Evolutionary conservation across 2,113 vertebrate genomes (phyloP), one percentile per base, ranked within the genome.

Genomic region (Hoplias malabaricus): DNA sequence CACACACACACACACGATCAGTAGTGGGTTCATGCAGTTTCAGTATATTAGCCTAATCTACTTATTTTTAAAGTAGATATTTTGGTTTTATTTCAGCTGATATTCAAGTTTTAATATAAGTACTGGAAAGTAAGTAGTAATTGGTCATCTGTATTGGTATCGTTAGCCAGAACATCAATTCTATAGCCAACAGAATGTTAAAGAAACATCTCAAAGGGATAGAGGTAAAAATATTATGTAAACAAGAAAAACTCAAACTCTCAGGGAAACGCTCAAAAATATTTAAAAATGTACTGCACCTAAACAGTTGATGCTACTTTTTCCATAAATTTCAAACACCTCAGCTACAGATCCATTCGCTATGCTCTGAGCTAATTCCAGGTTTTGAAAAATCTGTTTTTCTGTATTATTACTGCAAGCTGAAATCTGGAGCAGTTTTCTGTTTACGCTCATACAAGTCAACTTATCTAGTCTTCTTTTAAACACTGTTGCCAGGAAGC

Each of bases 381-480:
- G 56, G 12, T 33, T 61, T 33, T 61, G 9, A 61, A 33, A 14
- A 25, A 16, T 61, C 33, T 61, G 57, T 61, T 61, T 33, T 16
- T 33, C 57, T 33, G 27, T 33, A 61, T 19, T 33, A 61, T 61
- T 29, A 48, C 56, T 21, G 56, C 23, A 8, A 61, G 46, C 7
- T 3, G 56, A 14, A 13, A 59, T 27, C 56, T 59, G 25, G 6
- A 29, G 56, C 25, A 61, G 57, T 33, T 61, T 16, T 16, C 29
- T 61, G 29, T 61, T 33, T 33, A 61, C 19, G 29, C 53, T 14
- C 2, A 8, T 50, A 11, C 21, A 61, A 59, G 68, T 61, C 3
- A 62, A 43, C 62, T 62, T 50, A 48, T 21, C 69, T n/a, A 23
- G 38, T 19, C 50, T 66, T 75, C 46, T 62, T 27, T 16, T 19